Evolutionary conservation across 2,797 vertebrate species (phyloP), one percentile per base, ranked within the genome.

Genomic region (Enteromius fasciolatus): DNA sequence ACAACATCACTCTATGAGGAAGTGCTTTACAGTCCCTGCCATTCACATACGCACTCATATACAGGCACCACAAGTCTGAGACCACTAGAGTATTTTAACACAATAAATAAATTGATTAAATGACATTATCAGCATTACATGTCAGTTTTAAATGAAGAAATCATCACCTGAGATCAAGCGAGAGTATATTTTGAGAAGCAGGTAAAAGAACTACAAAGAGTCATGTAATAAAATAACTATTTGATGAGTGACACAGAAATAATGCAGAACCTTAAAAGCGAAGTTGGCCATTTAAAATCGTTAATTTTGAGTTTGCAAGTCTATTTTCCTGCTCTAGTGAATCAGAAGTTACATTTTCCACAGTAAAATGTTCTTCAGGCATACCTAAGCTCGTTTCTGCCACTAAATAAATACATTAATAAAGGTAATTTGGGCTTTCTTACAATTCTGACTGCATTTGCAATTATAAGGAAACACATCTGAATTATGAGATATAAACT

Each of bases 1-100:
- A 82, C 74, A 77, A 23, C 18, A 78, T 33, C 17, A 81, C 70
- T 87, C 86, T 89, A 90, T 82, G 86, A 88, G 89, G 85, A 93
- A 94, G 93, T 93, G 92, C 91, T 94, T 94, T 94, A 94, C 93
- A 94, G 91, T 83, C 82, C 82, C 77, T 81, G 67, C 74, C 84
- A 78, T 78, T 86, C 81, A 74, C 10, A 59, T 12, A 28, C 9
- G 10, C 10, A 46, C 74, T 61, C 68, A 46, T 48, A 63, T 70
- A 64, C 28, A 28, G 18, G 39, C 12, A 23, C 3, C 54, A 59
- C 61, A 61, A 59, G 48, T 12, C 57, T 33, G 18, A 36, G 23
- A 64, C 23, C 25, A 48, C 1, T 8, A 9, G 3, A n/a, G 25
- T 14, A 36, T 33, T n/a, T 20, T 2, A 73, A 52, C 31, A 23